Evolutionary conservation across 2,797 vertebrate species (phyloP).

Genomic region (Liasis olivaceus): DNA sequence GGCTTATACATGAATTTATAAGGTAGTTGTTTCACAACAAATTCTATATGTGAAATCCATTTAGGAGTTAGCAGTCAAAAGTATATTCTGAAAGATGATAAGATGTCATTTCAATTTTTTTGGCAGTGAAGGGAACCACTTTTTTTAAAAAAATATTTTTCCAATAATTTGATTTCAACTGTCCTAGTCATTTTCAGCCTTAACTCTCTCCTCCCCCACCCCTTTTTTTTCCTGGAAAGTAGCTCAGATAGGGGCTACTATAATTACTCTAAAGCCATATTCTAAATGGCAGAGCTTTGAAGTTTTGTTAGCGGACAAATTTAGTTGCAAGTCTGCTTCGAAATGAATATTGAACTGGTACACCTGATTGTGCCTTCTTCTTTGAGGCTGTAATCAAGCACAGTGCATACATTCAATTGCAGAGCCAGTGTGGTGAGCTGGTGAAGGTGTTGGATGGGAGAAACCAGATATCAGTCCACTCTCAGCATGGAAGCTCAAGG

Average conservation of each 20-base stretch:
- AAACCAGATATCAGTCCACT: too few species aligned
- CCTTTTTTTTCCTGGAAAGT: not conserved
- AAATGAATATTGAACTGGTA: not conserved
- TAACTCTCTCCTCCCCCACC: not conserved
- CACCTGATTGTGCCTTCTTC: not conserved
- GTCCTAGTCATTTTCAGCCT: not conserved
- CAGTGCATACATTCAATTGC: not conserved
- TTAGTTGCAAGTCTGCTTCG: not conserved
- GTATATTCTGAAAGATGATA: too few species aligned
- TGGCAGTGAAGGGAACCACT: not conserved
- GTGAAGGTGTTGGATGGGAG: too few species aligned
- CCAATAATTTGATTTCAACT: not conserved
- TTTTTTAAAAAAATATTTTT: not conserved
- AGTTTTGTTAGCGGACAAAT: not conserved
- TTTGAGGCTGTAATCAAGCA: not conserved
- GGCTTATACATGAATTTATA: not conserved
- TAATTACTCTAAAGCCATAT: not conserved
- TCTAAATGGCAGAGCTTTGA: not conserved
- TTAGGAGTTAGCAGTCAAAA: too few species aligned
- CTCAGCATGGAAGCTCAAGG: too few species aligned
- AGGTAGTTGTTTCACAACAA: not conserved
- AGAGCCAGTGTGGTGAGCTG: too few species aligned
- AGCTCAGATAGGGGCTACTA: not conserved
- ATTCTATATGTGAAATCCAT: not conserved
- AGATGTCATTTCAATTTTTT: too few species aligned